Evolutionary conservation across 2,113 vertebrate species (phyloP), one percentile per base, ranked within the genome.

Genomic region (Aphelocoma coerulescens): DNA sequence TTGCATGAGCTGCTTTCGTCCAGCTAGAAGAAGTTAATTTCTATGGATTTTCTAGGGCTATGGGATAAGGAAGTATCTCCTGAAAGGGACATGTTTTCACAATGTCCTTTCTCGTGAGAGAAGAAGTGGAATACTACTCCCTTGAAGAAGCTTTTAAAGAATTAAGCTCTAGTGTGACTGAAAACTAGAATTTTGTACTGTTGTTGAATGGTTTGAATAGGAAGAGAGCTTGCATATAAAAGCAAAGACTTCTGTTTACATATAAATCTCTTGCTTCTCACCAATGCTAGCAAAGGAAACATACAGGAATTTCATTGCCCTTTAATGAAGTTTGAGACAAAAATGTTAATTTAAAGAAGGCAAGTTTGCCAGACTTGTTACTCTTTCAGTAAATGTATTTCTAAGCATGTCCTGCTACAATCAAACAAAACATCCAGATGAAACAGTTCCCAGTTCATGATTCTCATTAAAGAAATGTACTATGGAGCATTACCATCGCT

Each of bases 231-330:
- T 89, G 69, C 16, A 2, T 43, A 35, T 30, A 65, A 85, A 74
- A 88, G 66, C 35, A 75, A 44, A 91, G 72, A 43, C n/a, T 82
- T 94, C 76, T 96, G 80, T 96, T 96, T 96, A 75, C 91, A 79
- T 76, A 92, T 26, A 84, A 89, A 69, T 92, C 95, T 97, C 96
- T 79, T 92, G 96, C 83, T 96, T 95, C 96, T 95, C 37, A 62
- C 46, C 62, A 72, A 3, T 89, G 91, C 62, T 88, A 80, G 71
- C 75, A 95, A 85, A 96, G 62, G 80, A 93, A 95, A 75, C 68
- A 80, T 4, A 52, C 39, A 78, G 85, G 83, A 94, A 72, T 93
- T 93, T 91, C 77, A 87, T 92, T 93, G 80, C 55, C 62, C 54
- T 91, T 95, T 95, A 96, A 92, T 95, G 88, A 95, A 55, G 76